Base-by-base conservation (phyloP, 2,113 vertebrate genomes). In the Psittacula cyanocephala region DNA sequence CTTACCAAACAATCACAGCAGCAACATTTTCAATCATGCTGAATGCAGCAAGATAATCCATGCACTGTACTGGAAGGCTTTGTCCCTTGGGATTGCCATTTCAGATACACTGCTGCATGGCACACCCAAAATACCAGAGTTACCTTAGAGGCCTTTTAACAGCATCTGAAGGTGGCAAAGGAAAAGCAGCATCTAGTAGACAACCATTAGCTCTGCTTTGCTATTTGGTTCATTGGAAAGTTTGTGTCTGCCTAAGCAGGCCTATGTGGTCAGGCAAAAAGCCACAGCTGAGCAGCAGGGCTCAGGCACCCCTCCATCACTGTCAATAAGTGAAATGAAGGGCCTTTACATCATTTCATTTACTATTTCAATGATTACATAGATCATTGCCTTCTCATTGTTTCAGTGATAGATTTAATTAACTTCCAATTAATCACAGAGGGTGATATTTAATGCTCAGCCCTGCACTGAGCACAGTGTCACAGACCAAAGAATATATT, bases 371-470 rank as follows among this genome's bases (percentile, higher is more conserved):
- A 98, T 99, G 99, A 99, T 99, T 99, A 99, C 99, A 99, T 98
- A 99, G 97, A 99, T 99, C 99, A 99, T 99, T 99, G 99, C 99
- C 98, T 98, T 98, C 98, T 98, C 98, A 99, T 99, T 99, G 99
- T 99, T 98, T 99, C 98, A 98, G 98, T 98, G 99, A 99, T 99
- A 98, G 99, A 98, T 99, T 99, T 99, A 99, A 99, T 99, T 99
- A 99, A 99, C 98, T 99, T 99, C 98, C 98, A 99, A 99, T 99
- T 99, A 99, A 99, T 99, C 99, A 99, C 97, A 96, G 98, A 98
- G 98, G 98, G 98, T 98, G 99, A 99, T 99, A 99, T 99, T 99
- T 99, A 99, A 99, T 99, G 98, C 98, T 99, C 98, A 98, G 98
- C 97, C 97, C 96, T 63, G 96, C 95, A 97, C 94, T 1, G 50